Evolutionary conservation across 2,113 vertebrate species (phyloP).

Genomic region (Brachionichthys hirsutus): DNA sequence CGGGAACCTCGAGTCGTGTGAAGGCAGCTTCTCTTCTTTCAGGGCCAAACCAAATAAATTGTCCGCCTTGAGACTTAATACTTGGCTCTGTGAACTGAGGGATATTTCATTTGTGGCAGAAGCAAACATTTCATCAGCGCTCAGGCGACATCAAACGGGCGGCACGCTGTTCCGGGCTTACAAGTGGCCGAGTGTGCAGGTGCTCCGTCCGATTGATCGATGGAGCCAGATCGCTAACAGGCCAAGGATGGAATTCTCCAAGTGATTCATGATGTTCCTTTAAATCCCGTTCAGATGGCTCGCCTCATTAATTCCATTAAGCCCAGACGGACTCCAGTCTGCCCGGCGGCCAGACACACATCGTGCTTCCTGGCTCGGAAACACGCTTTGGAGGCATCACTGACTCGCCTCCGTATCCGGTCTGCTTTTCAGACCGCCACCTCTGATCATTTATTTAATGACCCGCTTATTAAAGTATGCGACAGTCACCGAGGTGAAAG

Average conservation of each 20-base stretch:
- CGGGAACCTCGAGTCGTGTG: constrained; percentile 51
- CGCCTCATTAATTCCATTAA: constrained; percentile 68
- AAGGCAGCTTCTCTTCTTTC: constrained; percentile 45
- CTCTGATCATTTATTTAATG: constrained; percentile 16
- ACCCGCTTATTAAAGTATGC: constrained; percentile 8
- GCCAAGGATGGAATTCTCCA: constrained; percentile 53
- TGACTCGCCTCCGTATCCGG: constrained; percentile 19
- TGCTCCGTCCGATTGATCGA: constrained; percentile 66
- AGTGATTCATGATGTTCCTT: constrained; percentile 53
- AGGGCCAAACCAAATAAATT: constrained; percentile 62
- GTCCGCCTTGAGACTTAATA: constrained; percentile 66
- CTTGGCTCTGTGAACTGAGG: constrained; percentile 56
- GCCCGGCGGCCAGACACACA: constrained; percentile 29
- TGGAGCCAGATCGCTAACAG: constrained; percentile 64
- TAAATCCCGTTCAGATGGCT: constrained; percentile 51
- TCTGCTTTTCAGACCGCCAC: constrained; percentile 3
- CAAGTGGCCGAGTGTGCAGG: constrained; percentile 66
- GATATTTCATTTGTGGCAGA: constrained; percentile 60
- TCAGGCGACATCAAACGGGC: constrained; percentile 74
- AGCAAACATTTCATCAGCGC: constrained; percentile 63
- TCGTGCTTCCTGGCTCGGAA: constrained; percentile 31
- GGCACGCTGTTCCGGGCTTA: constrained; percentile 67
- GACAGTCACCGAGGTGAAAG: constrained; percentile 3
- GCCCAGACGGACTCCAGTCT: constrained; percentile 51
- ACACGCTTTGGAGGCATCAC: constrained; percentile 7